Base-by-base conservation (phyloP, 2,113 vertebrate genomes). In the Microtus richardsoni region DNA sequence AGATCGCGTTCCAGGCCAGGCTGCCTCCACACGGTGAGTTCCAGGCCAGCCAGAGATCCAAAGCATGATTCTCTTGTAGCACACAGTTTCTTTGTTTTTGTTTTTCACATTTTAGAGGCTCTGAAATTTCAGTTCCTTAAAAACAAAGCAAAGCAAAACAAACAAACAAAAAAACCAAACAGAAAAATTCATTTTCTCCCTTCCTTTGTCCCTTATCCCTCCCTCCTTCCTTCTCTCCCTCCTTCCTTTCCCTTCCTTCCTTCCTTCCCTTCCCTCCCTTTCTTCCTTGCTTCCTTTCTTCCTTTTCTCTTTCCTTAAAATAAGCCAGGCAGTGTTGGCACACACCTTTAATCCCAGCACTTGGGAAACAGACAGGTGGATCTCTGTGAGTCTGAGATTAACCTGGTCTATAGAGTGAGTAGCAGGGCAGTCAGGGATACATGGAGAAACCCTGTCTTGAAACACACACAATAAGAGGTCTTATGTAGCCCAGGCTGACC, bases 321-420 rank as follows among this genome's bases (percentile, higher is more conserved):
- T 75, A 14, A 44, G 1, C 36, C 2, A 0, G 33, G 52, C 16
- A n/a, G 36, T 80, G 21, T 12, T 39, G 33, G 33, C 2, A 1
- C 3, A 13, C 3, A 13, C 11, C 36, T 80, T 58, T n/a, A 58
- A 58, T 82, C 21, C 52, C 78, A 82, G 52, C 52, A 58, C 52
- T 24, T 0, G 1, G 36, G 12, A 39, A 3, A 12, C 52, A 82
- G 44, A 78, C 75, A 49, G 44, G 44, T 2, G 12, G 21, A 58
- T 54, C 2, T 80, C 52, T 82, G 21, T 82, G 52, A 39, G 79
- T 58, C 24, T 6, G 2, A 39, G 52, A 22, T 5, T 36, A 82
- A 52, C 36, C 52, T 58, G 21, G 36, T 33, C 75, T 82, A 12
- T 10, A n/a, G 11, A 58, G 33, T 2, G 19, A 82, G 21, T 39